phyloP scores from a whole-genome alignment of 2,888 invertebrate genomes.

The Caenorhabditis sp. region DNA sequence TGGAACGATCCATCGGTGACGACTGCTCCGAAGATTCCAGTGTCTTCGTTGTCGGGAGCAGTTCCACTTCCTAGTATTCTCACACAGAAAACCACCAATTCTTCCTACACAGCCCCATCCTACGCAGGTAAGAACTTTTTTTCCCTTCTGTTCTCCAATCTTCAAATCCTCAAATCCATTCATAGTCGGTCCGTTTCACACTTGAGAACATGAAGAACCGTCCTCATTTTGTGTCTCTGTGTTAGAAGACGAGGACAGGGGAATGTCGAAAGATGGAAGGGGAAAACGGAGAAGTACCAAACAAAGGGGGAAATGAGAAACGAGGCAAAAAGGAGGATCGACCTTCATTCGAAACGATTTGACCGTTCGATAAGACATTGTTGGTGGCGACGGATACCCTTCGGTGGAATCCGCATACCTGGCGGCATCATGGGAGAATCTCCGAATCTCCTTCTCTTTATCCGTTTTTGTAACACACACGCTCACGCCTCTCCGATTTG shows the following conservation, averaged over 20 bases:
- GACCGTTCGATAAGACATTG: conserved; percentile 64
- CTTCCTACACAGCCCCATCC: conserved; percentile 49
- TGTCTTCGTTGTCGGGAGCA: conserved; percentile 48
- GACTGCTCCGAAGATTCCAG: conserved; percentile 45
- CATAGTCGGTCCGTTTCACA: conserved; percentile 8
- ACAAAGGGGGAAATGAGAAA: conserved; percentile 37
- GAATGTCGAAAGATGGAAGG: conserved; percentile 3
- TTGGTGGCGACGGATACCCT: conserved; percentile 40
- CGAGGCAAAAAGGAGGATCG: conserved; percentile 55
- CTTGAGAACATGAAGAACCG: conserved; percentile 43
- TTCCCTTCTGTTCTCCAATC: background rate
- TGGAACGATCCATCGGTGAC: conserved; percentile 46
- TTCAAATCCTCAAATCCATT: conserved; percentile 35
- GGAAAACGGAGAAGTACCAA: conserved; percentile 39
- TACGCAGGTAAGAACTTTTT: conserved; percentile 43
- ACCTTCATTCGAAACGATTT: conserved; percentile 65
- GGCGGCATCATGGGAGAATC: background rate
- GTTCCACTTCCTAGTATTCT: conserved; percentile 62
- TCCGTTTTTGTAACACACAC: conserved; percentile 31
- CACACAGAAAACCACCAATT: conserved; percentile 36
- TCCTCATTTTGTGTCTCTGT: background rate
- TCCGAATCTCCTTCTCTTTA: background rate
- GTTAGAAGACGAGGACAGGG: background rate
- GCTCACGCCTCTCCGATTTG: conserved; percentile 9
- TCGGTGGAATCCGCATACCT: conserved; percentile 46